These are phyloP conservation scores for Drosophila busckii DNA, from an alignment of 1,140 invertebrate species.

Conservation along the genomic window DNA sequence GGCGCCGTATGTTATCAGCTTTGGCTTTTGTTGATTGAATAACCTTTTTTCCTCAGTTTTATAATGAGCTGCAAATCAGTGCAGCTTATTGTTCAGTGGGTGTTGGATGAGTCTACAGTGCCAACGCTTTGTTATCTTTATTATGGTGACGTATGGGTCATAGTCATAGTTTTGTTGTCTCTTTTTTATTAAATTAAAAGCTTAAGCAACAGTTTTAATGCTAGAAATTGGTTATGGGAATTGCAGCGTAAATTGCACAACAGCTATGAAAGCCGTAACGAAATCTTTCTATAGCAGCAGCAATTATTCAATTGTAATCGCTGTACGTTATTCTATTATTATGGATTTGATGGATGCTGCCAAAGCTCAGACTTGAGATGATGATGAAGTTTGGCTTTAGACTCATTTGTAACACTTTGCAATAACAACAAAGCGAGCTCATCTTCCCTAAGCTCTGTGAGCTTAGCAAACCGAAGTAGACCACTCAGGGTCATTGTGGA, in stretches of 20 bases:
- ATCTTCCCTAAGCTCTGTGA: no score
- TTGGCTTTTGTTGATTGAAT: slow-evolving; percentile 3
- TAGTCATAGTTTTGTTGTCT: no score
- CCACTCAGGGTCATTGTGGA: slow-evolving; percentile 60
- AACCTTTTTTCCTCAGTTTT: no score
- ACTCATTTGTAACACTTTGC: slow-evolving; percentile 16
- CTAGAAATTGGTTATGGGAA: slow-evolving; percentile 23
- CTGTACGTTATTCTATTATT: slow-evolving; percentile 62
- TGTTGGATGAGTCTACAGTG: no score
- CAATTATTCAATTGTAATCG: slow-evolving; percentile 63
- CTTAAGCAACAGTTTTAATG: no score
- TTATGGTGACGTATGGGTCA: no score
- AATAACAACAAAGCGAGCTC: no score
- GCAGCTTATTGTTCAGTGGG: slow-evolving; percentile 4
- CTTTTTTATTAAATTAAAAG: no score
- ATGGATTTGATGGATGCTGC: slow-evolving; percentile 42
- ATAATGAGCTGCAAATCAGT: no score
- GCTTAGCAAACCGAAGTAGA: background rate
- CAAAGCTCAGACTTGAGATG: slow-evolving; percentile 31
- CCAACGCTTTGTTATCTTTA: no score
- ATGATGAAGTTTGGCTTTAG: slow-evolving; percentile 9
- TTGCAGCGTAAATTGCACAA: slow-evolving; percentile 1
- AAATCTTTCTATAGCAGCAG: slow-evolving; percentile 27
- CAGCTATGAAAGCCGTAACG: slow-evolving; percentile 32
- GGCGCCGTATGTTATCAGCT: no score